Base-by-base conservation (phyloP, 1,140 invertebrate species). In the Ctenoplectra terminalis region DNA sequence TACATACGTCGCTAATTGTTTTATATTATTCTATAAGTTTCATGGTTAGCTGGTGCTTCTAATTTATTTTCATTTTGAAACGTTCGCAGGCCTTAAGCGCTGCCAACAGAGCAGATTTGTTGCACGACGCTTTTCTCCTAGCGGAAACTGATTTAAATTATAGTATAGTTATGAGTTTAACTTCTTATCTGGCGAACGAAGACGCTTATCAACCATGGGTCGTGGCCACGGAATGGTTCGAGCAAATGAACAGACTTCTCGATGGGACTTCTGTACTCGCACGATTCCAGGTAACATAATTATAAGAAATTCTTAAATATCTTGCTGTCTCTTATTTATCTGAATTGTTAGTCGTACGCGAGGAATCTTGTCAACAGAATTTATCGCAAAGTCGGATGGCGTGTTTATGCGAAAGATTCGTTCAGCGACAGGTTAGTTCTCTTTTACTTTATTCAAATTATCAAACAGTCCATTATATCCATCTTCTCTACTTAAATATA, bases 41-140 rank as follows among this genome's bases (percentile, higher is more conserved):
- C 17, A 8, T 15, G 6, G 0, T 60, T 52, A 1, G n/a, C n/a
- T n/a, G n/a, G n/a, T n/a, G n/a, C n/a, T n/a, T n/a, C n/a, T n/a
- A n/a, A n/a, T n/a, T 15, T n/a, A 23, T 17, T 23, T n/a, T 29
- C 34, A 4, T 20, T 15, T 61, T 15, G 17, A 7, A 34, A 66
- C 67, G 34, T 29, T 87, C 72, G 9, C 60, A 95, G 92, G 89
- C 89, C 6, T 95, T 99, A n/a, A 94, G 95, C 83, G 93, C 95
- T 31, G 94, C 96, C 1, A 98, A 98, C 90, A 94, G 97, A 89
- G 96, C 96, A 0, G 96, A 98, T 93, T 91, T 98, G 23, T 89
- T 98, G 15, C 96, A 98, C 88, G 98, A 99, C 92, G 95, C 95
- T 1, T 97, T 98, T 87, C 95, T 95, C 82, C 91, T 99, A 67